These are phyloP conservation scores for Callopanchax toddi DNA, from an alignment of 2,113 vertebrate species.

Conservation along the genomic window DNA sequence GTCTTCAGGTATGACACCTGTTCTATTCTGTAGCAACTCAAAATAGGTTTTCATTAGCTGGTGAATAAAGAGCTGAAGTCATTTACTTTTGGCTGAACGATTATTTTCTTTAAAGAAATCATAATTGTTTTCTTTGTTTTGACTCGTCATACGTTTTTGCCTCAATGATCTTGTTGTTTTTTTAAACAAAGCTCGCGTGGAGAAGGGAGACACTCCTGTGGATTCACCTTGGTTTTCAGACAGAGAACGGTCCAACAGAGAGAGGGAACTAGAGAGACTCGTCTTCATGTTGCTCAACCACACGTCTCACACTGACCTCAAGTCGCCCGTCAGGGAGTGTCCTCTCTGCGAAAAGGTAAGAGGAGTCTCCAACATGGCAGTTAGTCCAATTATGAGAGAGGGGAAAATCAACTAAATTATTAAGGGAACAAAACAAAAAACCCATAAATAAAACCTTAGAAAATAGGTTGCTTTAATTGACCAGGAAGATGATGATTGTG, in stretches of 20 bases:
- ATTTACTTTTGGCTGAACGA: no score
- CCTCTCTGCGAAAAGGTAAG: slow-evolving; percentile 77
- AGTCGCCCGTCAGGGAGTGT: slow-evolving; percentile 62
- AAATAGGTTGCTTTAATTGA: no score
- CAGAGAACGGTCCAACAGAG: slow-evolving; percentile 50
- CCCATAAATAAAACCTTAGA: no score
- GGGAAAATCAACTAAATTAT: no score
- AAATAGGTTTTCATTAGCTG: no score
- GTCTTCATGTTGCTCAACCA: slow-evolving; percentile 73
- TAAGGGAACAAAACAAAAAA: no score
- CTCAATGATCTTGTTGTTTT: neutral
- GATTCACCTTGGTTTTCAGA: neutral
- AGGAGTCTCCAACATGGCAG: neutral
- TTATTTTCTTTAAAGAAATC: no score
- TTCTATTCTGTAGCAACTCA: neutral
- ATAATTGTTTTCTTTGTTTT: no score
- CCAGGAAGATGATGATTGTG: no score
- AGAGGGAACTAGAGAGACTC: slow-evolving; percentile 75
- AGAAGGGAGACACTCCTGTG: neutral
- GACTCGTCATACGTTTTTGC: no score
- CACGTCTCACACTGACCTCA: slow-evolving; percentile 63
- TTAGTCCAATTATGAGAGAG: no score
- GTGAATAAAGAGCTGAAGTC: no score
- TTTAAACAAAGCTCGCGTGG: slow-evolving; percentile 3
- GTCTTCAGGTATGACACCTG: slow-evolving; percentile 43